Evolutionary conservation across 2,113 vertebrate species (phyloP).

Genomic region (Ceyx cyanopectus): DNA sequence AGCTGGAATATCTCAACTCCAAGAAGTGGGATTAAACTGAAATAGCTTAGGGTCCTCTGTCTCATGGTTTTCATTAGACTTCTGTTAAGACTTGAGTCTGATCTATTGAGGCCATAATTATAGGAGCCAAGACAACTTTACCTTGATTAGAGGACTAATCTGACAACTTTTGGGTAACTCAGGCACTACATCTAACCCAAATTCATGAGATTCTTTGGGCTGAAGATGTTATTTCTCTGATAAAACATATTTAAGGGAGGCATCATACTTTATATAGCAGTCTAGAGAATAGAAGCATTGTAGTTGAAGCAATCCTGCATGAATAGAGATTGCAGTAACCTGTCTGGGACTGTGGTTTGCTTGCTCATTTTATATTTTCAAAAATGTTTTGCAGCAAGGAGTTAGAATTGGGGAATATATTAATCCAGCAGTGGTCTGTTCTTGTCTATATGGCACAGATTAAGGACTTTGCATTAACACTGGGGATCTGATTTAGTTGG

Average conservation of each 20-base stretch:
- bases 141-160: too few relatives aligned
- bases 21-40: too few relatives aligned
- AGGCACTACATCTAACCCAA: too few relatives aligned
- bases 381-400: not conserved
- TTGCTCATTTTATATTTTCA: not conserved
- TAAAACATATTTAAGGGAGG: not conserved
- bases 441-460: not conserved
- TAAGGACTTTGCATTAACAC: not conserved
- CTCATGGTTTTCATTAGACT: too few relatives aligned
- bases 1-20: not conserved
- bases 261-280: not conserved
- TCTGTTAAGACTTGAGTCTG: too few relatives aligned
- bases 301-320: not conserved
- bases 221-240: too few relatives aligned
- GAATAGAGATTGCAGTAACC: not conserved
- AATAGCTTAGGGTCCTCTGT: too few relatives aligned
- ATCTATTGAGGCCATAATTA: too few relatives aligned
- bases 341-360: not conserved
- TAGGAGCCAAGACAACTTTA: too few relatives aligned
- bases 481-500: not conserved
- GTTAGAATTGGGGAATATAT: not conserved
- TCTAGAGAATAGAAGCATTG: not conserved
- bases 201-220: too few relatives aligned
- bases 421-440: not conserved
- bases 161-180: too few relatives aligned